phyloP scores from a whole-genome alignment of 2,797 vertebrate species.

The Tokudaia muenninki region DNA sequence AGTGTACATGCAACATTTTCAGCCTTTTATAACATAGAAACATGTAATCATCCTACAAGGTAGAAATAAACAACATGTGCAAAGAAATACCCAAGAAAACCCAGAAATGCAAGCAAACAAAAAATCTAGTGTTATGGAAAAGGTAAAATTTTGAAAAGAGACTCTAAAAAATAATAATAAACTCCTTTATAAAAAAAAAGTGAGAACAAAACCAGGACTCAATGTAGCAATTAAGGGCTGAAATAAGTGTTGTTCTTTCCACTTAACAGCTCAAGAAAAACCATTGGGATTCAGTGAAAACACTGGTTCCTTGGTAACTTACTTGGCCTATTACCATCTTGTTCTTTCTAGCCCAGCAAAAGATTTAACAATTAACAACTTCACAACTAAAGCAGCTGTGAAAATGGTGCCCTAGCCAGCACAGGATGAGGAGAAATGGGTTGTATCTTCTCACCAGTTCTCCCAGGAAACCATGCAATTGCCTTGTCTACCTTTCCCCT shows the following conservation, averaged over 20 bases:
- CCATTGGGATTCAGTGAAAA: neutral
- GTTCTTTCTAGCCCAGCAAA: neutral
- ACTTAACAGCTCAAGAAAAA: neutral
- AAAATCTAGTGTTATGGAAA: neutral
- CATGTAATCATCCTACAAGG: neutral
- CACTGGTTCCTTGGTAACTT: neutral
- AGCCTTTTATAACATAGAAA: neutral
- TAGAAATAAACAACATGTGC: neutral
- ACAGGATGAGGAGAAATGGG: neutral
- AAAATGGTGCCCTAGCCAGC: neutral
- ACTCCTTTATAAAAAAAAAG: neutral
- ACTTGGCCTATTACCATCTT: neutral
- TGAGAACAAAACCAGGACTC: neutral
- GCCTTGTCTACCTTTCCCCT: neutral
- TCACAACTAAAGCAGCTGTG: neutral
- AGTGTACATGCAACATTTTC: neutral
- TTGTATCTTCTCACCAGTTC: too few relatives aligned
- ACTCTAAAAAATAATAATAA: neutral
- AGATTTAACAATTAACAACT: neutral
- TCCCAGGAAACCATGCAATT: neutral
- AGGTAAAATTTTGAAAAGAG: conserved; percentile 16
- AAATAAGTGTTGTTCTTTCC: neutral
- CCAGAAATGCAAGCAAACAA: neutral
- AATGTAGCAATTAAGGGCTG: neutral
- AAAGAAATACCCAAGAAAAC: neutral